A percentile compares a stretch with the other conserved stretches of the same genome.
Conservation (phyloP, 2,797 vertebrate genomes). For the Agapornis canus region DNA sequence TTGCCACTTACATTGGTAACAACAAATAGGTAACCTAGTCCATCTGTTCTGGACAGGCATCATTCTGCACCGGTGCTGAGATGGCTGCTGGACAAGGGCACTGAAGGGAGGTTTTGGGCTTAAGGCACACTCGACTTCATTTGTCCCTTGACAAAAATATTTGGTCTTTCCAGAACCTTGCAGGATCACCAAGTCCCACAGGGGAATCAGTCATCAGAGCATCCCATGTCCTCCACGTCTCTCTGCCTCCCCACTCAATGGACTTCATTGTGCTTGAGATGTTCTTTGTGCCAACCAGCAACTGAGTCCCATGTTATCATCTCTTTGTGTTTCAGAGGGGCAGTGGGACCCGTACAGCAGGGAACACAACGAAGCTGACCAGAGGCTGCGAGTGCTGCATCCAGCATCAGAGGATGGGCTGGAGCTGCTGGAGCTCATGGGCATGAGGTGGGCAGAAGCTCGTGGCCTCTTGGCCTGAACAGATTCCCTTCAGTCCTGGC, state of each 20-base stretch:
- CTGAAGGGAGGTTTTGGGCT: not conserved
- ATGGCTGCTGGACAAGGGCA: not conserved
- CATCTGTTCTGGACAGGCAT: not conserved
- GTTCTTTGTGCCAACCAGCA: not conserved
- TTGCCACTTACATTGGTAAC: not conserved
- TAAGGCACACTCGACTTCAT: not conserved
- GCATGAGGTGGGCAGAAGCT: not conserved
- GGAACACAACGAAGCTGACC: not conserved
- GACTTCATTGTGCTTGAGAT: not conserved
- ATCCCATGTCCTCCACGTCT: not conserved
- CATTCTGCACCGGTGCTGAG: not conserved
- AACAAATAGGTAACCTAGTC: not conserved
- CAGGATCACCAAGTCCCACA: not conserved
- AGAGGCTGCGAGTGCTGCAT: fast-evolving
- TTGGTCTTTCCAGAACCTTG: not conserved
- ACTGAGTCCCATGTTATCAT: not conserved
- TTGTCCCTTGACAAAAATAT: not conserved
- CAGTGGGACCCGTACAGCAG: fast-evolving
- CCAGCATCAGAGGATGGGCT: not conserved
- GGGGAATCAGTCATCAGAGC: not conserved
- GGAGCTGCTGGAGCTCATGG: not conserved
- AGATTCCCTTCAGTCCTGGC: not conserved
- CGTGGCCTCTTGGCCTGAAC: not conserved
- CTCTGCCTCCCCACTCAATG: not conserved
- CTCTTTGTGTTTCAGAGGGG: not conserved